These are phyloP conservation scores for Coelopa pilipes DNA, from an alignment of 2,888 invertebrate genomes.

Conservation along the genomic window DNA sequence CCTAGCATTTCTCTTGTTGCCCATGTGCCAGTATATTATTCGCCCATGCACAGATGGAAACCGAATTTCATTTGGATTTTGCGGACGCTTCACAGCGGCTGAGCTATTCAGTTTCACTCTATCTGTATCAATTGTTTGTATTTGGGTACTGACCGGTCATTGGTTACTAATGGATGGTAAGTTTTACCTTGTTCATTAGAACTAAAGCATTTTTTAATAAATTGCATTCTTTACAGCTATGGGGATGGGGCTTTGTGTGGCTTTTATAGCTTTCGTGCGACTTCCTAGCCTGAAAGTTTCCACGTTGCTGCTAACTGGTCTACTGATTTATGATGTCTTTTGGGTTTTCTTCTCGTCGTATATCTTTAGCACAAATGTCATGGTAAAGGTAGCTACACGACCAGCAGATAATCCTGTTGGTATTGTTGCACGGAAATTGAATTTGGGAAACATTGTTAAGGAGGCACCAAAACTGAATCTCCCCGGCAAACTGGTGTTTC, in stretches of 20 bases:
- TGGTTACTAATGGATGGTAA: conserved; percentile 97
- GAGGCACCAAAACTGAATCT: conserved; percentile 95
- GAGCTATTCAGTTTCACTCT: conserved; percentile 93
- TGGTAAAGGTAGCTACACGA: conserved; percentile 92
- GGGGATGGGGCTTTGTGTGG: conserved; percentile 98
- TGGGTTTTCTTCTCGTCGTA: conserved; percentile 99
- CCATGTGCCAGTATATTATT: conserved; percentile 96
- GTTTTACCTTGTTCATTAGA: conserved; percentile 47
- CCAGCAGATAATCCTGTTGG: conserved; percentile 94
- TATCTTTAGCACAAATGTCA: conserved; percentile 98
- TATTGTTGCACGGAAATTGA: conserved; percentile 90
- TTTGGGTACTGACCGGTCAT: conserved; percentile 98
- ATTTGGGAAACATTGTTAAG: conserved; percentile 88
- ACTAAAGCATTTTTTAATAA: conserved; percentile 27
- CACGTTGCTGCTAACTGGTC: conserved; percentile 90
- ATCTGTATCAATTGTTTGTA: conserved; percentile 92
- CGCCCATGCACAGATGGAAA: conserved; percentile 85
- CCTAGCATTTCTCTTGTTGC: conserved; percentile 92
- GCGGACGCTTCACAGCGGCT: conserved; percentile 94
- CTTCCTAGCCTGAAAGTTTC: conserved; percentile 96
- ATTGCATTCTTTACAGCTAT: conserved; percentile 74
- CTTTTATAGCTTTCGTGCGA: conserved; percentile 96
- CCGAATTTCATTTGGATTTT: conserved; percentile 88
- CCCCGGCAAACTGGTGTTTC: conserved; percentile 97
- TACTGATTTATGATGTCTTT: conserved; percentile 96